Evolutionary conservation across 2,797 vertebrate species (phyloP).

Genomic region (Lacerta agilis): DNA sequence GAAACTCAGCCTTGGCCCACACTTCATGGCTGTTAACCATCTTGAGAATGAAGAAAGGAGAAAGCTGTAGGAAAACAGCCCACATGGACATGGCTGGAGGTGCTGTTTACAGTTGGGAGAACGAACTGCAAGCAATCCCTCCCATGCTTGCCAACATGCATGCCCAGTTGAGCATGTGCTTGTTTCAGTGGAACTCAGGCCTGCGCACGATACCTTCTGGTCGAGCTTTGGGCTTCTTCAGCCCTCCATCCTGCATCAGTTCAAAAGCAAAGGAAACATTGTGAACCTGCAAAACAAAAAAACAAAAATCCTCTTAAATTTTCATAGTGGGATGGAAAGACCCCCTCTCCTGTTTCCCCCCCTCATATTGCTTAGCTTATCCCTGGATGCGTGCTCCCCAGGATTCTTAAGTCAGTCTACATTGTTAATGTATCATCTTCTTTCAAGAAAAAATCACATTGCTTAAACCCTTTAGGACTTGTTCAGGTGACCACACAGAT

Average conservation of each 20-base stretch:
- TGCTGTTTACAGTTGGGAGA: not conserved
- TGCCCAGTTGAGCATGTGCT: not conserved
- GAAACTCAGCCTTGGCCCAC: not conserved
- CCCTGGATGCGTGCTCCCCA: not conserved
- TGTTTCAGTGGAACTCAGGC: not conserved
- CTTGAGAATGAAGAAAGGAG: not conserved
- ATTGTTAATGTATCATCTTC: not conserved
- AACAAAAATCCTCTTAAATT: not conserved
- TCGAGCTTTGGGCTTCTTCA: slow-evolving; percentile 95
- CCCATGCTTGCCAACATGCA: not conserved
- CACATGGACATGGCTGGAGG: too few species aligned
- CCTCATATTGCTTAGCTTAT: too few species aligned
- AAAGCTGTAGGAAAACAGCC: not conserved
- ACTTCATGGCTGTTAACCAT: not conserved
- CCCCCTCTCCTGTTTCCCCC: too few species aligned
- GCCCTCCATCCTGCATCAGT: slow-evolving; percentile 95
- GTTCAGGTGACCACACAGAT: not conserved
- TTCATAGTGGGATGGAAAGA: not conserved
- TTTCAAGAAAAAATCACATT: not conserved
- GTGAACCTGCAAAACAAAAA: slow-evolving; percentile 85
- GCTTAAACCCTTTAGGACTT: not conserved
- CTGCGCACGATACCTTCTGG: slow-evolving; percentile 87
- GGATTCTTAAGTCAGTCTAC: not conserved
- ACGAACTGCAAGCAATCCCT: not conserved
- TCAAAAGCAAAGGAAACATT: slow-evolving; percentile 96